These are phyloP conservation scores for Nipponacmea schrenckii DNA, from an alignment of 2,888 invertebrate species.

Conservation along the genomic window DNA sequence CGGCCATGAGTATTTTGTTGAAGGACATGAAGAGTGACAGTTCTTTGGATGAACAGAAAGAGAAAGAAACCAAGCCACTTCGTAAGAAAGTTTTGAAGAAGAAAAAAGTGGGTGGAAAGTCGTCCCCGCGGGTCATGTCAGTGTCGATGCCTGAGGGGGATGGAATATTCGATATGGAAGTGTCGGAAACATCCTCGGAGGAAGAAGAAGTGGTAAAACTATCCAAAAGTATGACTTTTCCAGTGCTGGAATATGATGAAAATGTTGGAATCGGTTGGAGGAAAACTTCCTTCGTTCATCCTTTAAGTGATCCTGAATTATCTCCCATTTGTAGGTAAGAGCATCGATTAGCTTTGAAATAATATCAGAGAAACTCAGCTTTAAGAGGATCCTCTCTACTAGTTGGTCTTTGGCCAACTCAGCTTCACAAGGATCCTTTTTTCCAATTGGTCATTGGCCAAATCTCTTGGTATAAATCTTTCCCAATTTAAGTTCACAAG, in stretches of 20 bases:
- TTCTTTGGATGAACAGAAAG: constrained; percentile 29
- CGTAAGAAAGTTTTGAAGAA: constrained; percentile 39
- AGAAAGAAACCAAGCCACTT: constrained; percentile 20
- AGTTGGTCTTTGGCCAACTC: too few species aligned
- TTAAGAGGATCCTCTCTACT: too few species aligned
- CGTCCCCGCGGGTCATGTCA: constrained; percentile 30
- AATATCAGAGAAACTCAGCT: too few species aligned
- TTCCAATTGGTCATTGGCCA: too few species aligned
- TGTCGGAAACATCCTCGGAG: constrained; percentile 48
- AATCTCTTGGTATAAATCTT: too few species aligned
- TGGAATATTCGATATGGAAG: constrained; percentile 61
- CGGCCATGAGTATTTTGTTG: constrained; percentile 6
- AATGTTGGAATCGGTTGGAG: constrained; percentile 7
- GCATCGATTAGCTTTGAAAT: not conserved
- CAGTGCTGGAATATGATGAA: constrained; percentile 5
- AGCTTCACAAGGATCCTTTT: too few species aligned
- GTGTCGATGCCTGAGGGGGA: constrained; percentile 40
- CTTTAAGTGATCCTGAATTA: constrained; percentile 93
- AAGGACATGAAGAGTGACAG: constrained; percentile 33
- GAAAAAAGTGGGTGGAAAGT: constrained; percentile 27
- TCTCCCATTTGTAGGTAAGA: constrained; percentile 76
- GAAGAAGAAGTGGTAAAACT: constrained; percentile 45
- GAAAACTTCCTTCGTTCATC: constrained; percentile 71
- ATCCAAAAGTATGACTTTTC: constrained; percentile 32
- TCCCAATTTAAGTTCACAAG: too few species aligned